These are phyloP conservation scores for Biston betularia DNA, from an alignment of 2,888 invertebrate species.

Conservation along the genomic window DNA sequence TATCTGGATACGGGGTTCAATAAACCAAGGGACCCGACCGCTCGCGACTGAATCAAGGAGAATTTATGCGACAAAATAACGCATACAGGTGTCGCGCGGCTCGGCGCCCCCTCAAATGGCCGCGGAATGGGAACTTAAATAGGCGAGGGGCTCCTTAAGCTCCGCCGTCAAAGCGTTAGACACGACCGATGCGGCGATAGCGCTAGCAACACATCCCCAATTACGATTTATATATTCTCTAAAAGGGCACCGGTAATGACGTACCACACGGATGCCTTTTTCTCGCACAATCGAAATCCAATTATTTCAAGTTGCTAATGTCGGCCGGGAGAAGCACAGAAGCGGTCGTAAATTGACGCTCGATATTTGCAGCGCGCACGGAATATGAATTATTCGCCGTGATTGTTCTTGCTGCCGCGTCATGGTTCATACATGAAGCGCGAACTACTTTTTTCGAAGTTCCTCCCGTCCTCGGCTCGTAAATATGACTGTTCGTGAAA, in stretches of 20 bases:
- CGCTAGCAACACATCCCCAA: slow-evolving; percentile 73
- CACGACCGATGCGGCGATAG: slow-evolving; percentile 73
- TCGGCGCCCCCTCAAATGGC: slow-evolving; percentile 76
- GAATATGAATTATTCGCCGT: slow-evolving; percentile 85
- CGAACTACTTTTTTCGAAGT: slow-evolving; percentile 80
- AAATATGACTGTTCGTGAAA: slow-evolving; percentile 75
- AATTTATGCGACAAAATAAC: slow-evolving; percentile 83
- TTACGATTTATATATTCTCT: slow-evolving; percentile 79
- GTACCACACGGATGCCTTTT: slow-evolving; percentile 71
- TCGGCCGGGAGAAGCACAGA: slow-evolving; percentile 73
- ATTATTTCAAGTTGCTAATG: slow-evolving; percentile 84
- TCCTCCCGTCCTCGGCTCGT: slow-evolving; percentile 64
- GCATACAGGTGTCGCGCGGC: slow-evolving; percentile 82
- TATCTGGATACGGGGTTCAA: slow-evolving; percentile 78
- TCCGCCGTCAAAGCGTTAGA: slow-evolving; percentile 72
- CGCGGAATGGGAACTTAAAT: slow-evolving; percentile 76
- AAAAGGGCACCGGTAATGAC: slow-evolving; percentile 83
- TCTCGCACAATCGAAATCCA: slow-evolving; percentile 83
- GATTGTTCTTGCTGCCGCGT: slow-evolving; percentile 82
- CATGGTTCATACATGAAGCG: slow-evolving; percentile 86
- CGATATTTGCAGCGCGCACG: slow-evolving; percentile 82
- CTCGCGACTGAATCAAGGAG: slow-evolving; percentile 72
- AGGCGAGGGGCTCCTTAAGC: slow-evolving; percentile 71
- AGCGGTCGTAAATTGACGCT: slow-evolving; percentile 76
- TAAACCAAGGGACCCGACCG: slow-evolving; percentile 73